Evolutionary conservation across 2,113 vertebrate genomes (phyloP).

Genomic region (Colius striatus): DNA sequence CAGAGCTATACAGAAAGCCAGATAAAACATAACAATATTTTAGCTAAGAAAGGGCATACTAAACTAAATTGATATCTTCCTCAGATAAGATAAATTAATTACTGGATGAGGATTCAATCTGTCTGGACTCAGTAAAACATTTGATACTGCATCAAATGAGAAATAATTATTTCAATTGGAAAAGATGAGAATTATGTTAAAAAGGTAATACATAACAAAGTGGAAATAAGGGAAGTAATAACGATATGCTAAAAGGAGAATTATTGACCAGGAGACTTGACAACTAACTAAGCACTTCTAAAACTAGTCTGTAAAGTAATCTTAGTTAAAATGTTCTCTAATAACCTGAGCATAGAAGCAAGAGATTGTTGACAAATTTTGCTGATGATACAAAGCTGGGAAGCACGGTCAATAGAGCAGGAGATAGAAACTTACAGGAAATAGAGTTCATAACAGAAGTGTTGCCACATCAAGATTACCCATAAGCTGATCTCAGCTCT

Average conservation of each 20-base stretch:
- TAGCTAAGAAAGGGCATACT: neutral
- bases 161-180: slow-evolving; percentile 6
- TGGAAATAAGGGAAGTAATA: neutral
- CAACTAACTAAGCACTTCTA: neutral
- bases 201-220: neutral
- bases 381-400: neutral
- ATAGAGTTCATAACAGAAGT: neutral
- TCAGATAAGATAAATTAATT: slow-evolving; percentile 21
- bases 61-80: neutral
- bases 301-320: neutral
- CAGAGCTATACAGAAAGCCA: neutral
- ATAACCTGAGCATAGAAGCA: neutral
- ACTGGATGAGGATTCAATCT: neutral
- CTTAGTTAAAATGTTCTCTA: neutral
- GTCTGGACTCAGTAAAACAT: neutral
- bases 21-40: neutral
- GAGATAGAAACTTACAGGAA: neutral
- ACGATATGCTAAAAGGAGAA: neutral
- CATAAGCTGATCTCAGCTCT: neutral
- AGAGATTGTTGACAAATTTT: neutral
- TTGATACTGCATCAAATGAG: neutral
- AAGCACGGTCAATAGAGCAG: neutral
- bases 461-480: neutral
- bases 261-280: neutral
- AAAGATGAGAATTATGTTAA: neutral